phyloP scores from a whole-genome alignment of 2,113 vertebrate genomes.

The Buteo buteo region DNA sequence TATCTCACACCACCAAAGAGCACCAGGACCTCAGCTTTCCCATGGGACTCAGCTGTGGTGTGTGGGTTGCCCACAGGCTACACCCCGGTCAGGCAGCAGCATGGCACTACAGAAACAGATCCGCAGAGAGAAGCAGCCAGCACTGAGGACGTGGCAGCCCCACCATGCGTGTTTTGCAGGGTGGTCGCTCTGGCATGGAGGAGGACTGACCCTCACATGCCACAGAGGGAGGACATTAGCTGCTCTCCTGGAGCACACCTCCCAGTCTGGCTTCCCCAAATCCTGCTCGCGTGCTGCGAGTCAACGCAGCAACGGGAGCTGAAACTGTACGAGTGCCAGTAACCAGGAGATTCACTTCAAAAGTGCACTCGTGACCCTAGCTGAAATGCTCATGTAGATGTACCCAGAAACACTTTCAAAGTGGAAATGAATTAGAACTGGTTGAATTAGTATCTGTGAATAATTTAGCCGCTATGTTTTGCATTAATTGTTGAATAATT shows the following conservation, averaged over 20 bases:
- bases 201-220: rapidly evolving
- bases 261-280: background rate
- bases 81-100: background rate
- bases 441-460: conserved; percentile 45
- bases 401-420: background rate
- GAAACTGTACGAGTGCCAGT: rapidly evolving
- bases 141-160: rapidly evolving
- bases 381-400: background rate
- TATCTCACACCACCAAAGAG: background rate
- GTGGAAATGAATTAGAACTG: conserved; percentile 8
- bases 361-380: background rate
- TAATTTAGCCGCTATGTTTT: conserved; percentile 15
- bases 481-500: conserved; percentile 53
- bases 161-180: rapidly evolving
- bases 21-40: background rate
- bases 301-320: rapidly evolving
- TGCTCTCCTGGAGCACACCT: rapidly evolving
- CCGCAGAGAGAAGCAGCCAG: background rate
- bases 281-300: rapidly evolving
- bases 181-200: rapidly evolving
- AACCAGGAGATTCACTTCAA: background rate
- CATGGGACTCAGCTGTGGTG: background rate
- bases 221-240: rapidly evolving
- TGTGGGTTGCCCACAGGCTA: background rate
- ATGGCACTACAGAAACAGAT: background rate